Evolutionary conservation across 2,113 vertebrate genomes (phyloP), one percentile per base, ranked within the genome.

Genomic region (Mustela lutreola): DNA sequence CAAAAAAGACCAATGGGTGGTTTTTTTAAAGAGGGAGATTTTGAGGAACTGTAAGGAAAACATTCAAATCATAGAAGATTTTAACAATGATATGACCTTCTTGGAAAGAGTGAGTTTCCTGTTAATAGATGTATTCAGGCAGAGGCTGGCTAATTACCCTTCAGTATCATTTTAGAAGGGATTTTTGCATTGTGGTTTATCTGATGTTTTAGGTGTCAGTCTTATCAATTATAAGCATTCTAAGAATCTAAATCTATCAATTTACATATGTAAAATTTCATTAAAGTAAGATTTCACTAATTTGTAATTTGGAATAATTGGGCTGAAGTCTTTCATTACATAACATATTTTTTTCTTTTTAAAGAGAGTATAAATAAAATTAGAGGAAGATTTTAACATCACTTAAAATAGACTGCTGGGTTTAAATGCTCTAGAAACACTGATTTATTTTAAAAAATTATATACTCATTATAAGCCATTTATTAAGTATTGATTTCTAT

Each of bases 271-370:
- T 53, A 93, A 63, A 85, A 93, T 82, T 95, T 91, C 45, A 89
- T 93, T 91, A 71, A 94, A 87, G 63, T 71, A 75, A 42, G 71
- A 76, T 85, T 89, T 92, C 39, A 89, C 39, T 89, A 88, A 92
- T 89, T 95, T 65, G 19, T 50, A 70, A 80, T 83, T 93, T 94
- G 53, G 33, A 82, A 93, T 97, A 94, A 91, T 91, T 94, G 88
- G 71, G 78, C n/a, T 93, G 60, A 92, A 90, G n/a, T 50, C 24
- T 98, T 93, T 91, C 70, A 91, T 93, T 60, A 48, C 60, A 56
- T 19, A 94, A 28, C 5, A 75, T 87, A 45, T 79, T 82, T 78
- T 78, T 91, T 90, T 94, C 28, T 71, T 96, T 90, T 92, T 83
- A 90, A 92, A 62, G 19, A 73, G 26, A 92, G 16, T 60, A 88